Conservation (phyloP, 2,113 vertebrate species). For the Hydropotes inermis region DNA sequence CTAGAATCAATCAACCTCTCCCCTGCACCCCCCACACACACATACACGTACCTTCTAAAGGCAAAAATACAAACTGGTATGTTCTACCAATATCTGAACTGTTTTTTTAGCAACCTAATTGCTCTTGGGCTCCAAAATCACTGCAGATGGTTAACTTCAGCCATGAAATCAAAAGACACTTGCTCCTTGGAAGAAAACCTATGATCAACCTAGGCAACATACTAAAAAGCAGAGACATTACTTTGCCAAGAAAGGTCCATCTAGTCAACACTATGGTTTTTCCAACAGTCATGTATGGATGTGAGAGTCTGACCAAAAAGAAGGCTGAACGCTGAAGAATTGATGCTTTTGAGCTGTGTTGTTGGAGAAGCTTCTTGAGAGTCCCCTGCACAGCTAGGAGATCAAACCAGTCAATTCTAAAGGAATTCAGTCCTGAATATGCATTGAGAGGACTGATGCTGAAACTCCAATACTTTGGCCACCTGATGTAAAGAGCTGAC, state of each 20-base stretch:
- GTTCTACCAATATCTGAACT: neutral
- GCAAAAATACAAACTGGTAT: neutral
- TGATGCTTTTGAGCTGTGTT: neutral
- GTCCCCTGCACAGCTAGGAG: neutral
- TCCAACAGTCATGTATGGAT: neutral
- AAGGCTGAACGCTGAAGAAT: rapidly evolving
- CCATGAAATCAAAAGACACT: neutral
- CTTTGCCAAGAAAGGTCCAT: neutral
- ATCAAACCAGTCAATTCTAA: neutral
- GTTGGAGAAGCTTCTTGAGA: neutral
- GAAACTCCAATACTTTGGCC: neutral
- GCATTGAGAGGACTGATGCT: neutral
- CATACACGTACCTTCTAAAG: neutral
- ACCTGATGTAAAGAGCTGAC: neutral
- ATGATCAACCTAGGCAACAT: neutral
- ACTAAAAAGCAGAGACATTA: neutral
- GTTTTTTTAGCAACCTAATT: neutral
- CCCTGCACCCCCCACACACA: rapidly evolving
- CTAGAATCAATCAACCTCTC: neutral
- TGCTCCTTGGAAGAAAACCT: neutral
- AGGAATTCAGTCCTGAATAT: neutral
- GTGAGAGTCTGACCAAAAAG: neutral
- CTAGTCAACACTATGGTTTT: neutral
- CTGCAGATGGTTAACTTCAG: neutral
- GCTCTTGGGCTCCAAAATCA: neutral